Evolutionary conservation across 2,888 invertebrate genomes (phyloP).

Genomic region (Eupithecia vulgata): DNA sequence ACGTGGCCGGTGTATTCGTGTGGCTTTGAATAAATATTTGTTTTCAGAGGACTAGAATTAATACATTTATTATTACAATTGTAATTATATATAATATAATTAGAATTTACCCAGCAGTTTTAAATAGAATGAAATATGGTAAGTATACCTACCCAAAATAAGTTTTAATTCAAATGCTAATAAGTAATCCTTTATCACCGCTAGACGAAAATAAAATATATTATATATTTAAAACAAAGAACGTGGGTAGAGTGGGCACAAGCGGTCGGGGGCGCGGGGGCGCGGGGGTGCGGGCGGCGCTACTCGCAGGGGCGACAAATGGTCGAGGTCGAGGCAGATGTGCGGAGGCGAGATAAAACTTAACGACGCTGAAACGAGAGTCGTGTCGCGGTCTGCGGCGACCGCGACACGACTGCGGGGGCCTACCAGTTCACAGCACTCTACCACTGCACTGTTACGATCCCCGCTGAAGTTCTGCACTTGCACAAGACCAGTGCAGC

Average conservation of each 20-base stretch:
- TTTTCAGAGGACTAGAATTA: slow-evolving; percentile 1
- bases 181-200: slow-evolving; percentile 3
- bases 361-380: slow-evolving; percentile 50
- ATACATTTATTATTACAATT: too few relatives aligned
- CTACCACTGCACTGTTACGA: background rate
- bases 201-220: background rate
- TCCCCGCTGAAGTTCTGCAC: background rate
- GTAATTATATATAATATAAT: too few relatives aligned
- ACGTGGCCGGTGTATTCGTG: too few relatives aligned
- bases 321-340: slow-evolving; percentile 56
- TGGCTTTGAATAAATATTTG: slow-evolving; percentile 6
- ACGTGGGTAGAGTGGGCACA: slow-evolving; percentile 33
- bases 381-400: background rate
- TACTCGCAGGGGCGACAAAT: slow-evolving; percentile 38
- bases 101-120: background rate
- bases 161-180: background rate
- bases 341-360: slow-evolving; percentile 59
- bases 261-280: background rate
- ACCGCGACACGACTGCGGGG: background rate
- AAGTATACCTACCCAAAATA: background rate
- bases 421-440: background rate
- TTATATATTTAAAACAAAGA: background rate
- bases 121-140: background rate
- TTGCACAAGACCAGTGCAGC: slow-evolving; percentile 10
- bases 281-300: slow-evolving; percentile 14